Evolutionary conservation across 2,888 invertebrate genomes (phyloP).

Genomic region (Tetheella fluctuosa): DNA sequence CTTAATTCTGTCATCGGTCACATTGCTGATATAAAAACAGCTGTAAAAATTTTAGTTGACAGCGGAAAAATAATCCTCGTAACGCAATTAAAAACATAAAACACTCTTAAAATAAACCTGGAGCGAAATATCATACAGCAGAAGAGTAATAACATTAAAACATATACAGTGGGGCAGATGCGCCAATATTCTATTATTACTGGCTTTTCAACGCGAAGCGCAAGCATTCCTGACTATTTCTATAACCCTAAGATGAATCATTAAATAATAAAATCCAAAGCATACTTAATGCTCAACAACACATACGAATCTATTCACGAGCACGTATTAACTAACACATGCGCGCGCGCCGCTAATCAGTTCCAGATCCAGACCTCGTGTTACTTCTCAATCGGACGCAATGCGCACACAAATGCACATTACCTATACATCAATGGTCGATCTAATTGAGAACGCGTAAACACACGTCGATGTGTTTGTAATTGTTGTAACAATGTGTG

Average conservation of each 20-base stretch:
- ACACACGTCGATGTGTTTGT: slow-evolving; percentile 76
- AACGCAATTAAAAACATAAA: slow-evolving; percentile 81
- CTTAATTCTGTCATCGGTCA: slow-evolving; percentile 80
- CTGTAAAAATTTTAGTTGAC: slow-evolving; percentile 75
- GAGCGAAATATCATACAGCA: slow-evolving; percentile 72
- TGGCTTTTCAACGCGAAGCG: slow-evolving; percentile 78
- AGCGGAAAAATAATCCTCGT: slow-evolving; percentile 72
- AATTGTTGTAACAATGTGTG: slow-evolving; percentile 75
- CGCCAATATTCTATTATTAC: slow-evolving; percentile 84
- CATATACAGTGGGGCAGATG: slow-evolving; percentile 79
- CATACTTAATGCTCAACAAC: slow-evolving; percentile 82
- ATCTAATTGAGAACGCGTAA: slow-evolving; percentile 81
- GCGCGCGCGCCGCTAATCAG: slow-evolving; percentile 71
- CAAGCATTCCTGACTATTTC: slow-evolving; percentile 82
- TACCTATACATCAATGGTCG: slow-evolving; percentile 76
- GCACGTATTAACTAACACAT: slow-evolving; percentile 72
- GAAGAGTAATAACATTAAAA: slow-evolving; percentile 80
- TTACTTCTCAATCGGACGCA: slow-evolving; percentile 68
- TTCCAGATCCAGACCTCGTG: slow-evolving; percentile 71
- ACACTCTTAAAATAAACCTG: slow-evolving; percentile 75
- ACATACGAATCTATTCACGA: slow-evolving; percentile 73
- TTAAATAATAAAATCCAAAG: slow-evolving; percentile 84
- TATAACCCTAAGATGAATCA: slow-evolving; percentile 84
- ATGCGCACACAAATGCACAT: slow-evolving; percentile 52
- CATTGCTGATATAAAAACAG: slow-evolving; percentile 72